Evolutionary conservation across 2,888 invertebrate species (phyloP).

Genomic region (Drosophila leonis): DNA sequence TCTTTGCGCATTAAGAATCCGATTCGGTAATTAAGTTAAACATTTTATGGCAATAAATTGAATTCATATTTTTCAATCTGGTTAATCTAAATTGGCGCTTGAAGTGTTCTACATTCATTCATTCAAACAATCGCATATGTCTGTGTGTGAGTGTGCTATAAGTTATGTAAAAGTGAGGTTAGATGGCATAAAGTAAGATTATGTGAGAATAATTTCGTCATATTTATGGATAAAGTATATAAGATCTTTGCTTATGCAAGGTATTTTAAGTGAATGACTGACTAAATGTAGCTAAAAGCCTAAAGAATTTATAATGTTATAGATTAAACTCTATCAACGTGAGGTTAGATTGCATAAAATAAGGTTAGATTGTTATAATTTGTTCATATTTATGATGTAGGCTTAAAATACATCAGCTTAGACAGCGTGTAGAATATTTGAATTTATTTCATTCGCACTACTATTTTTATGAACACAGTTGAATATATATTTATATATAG

Average conservation of each 20-base stretch:
- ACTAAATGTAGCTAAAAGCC: neutral
- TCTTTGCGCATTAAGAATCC: conserved; percentile 46
- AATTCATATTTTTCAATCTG: conserved; percentile 25
- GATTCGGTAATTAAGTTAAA: conserved; percentile 45
- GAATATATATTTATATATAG: no score
- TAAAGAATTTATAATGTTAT: no score
- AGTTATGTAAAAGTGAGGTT: neutral
- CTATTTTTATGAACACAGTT: no score
- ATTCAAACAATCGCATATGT: no score
- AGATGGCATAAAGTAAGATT: neutral
- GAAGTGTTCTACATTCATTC: conserved; percentile 9
- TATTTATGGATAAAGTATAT: neutral
- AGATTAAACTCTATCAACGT: neutral
- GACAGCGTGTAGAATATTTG: no score
- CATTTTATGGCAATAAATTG: conserved; percentile 39
- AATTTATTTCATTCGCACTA: no score
- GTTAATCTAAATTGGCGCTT: conserved; percentile 18
- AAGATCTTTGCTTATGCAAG: neutral
- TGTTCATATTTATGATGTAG: neutral
- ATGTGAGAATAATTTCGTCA: neutral
- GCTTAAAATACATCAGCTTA: no score
- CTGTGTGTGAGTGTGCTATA: neutral
- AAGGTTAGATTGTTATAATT: neutral
- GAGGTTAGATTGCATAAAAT: neutral
- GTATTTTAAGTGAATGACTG: neutral